phyloP scores from a whole-genome alignment of 2,797 vertebrate species.

The Clarias platycephalus region DNA sequence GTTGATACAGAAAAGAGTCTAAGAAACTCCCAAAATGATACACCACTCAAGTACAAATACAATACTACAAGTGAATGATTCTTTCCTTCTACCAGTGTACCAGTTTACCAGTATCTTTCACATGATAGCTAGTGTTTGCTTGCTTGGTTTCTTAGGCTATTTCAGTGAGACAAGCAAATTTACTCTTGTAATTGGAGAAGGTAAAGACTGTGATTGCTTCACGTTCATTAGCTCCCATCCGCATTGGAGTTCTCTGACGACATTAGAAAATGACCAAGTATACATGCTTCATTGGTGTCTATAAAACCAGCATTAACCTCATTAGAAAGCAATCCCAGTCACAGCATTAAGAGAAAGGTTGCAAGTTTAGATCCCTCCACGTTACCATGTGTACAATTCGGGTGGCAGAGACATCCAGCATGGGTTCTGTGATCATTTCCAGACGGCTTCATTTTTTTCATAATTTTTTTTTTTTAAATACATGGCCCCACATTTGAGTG shows the following conservation, averaged over 20 bases:
- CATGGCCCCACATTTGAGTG: conserved; percentile 21
- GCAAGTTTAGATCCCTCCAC: not conserved
- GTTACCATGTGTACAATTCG: not conserved
- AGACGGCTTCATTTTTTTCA: not conserved
- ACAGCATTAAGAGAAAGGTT: not conserved
- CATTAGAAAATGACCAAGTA: not conserved
- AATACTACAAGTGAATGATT: not conserved
- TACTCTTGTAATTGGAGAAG: not conserved
- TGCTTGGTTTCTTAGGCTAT: not conserved
- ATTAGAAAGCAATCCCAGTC: conserved; percentile 1
- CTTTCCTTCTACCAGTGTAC: not conserved
- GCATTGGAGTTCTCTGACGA: not conserved
- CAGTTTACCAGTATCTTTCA: not conserved
- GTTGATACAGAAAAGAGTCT: not conserved
- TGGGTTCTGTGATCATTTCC: not conserved
- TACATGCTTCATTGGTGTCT: not conserved
- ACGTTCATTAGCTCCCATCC: not conserved
- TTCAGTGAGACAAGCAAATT: not conserved
- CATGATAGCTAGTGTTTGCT: not conserved
- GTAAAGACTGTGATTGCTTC: not conserved
- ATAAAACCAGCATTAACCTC: not conserved
- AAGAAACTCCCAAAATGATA: not conserved
- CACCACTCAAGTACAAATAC: not conserved
- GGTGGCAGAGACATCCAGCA: not conserved
- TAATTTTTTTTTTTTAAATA: conserved; percentile 8